Evolutionary conservation across 2,113 vertebrate species (phyloP).

Genomic region (Dasyornis broadbenti): DNA sequence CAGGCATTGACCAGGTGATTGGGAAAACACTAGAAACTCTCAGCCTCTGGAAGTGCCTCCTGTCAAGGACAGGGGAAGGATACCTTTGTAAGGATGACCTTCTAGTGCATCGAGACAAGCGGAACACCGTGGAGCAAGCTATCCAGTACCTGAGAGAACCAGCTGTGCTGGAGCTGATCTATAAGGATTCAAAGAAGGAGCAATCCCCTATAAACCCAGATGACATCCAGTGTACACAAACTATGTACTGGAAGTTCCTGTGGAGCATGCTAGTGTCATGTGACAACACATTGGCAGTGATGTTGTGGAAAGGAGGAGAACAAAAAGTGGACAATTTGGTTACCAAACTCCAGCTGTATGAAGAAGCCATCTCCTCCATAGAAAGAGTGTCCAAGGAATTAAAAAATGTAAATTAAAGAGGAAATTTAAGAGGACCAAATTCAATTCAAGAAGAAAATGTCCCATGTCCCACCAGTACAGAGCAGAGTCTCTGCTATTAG

Average conservation of each 20-base stretch:
- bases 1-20: neutral
- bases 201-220: neutral
- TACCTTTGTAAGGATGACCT: neutral
- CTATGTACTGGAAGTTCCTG: neutral
- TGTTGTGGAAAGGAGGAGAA: neutral
- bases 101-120: neutral
- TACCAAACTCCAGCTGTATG: neutral
- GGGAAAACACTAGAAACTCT: neutral
- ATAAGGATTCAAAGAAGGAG: neutral
- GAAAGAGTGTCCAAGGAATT: neutral
- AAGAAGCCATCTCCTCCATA: neutral
- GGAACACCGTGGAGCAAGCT: neutral
- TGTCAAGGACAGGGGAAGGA: neutral
- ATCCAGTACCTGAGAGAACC: neutral
- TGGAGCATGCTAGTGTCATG: neutral
- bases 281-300: neutral
- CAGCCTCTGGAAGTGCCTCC: neutral
- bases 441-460: neutral
- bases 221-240: neutral
- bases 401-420: neutral
- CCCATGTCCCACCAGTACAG: neutral
- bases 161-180: neutral
- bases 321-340: neutral
- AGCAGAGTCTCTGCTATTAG: neutral
- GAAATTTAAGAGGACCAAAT: neutral